Evolutionary conservation across 1,140 invertebrate species (phyloP).

Genomic region (Aphelenchoides besseyi): DNA sequence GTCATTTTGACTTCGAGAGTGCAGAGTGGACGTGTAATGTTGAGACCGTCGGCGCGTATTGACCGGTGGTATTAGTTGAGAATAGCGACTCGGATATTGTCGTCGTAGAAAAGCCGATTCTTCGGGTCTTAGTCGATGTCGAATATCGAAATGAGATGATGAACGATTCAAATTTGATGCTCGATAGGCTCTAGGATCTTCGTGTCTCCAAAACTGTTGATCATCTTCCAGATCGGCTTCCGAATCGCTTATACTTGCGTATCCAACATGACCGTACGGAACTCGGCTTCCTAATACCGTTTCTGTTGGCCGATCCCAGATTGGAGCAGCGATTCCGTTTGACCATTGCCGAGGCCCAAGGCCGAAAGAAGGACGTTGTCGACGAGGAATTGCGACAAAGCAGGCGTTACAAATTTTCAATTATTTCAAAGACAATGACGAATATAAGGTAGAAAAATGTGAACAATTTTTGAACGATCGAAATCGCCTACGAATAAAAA

Average conservation of each 20-base stretch:
- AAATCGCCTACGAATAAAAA: background rate
- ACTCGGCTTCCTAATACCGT: background rate
- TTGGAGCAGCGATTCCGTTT: background rate
- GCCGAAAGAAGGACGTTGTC: background rate
- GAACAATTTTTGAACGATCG: too few species aligned
- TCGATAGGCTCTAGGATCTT: background rate
- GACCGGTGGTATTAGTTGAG: constrained; percentile 11
- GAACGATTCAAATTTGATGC: background rate
- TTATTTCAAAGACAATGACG: background rate
- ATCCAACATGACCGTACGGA: background rate
- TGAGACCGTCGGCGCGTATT: too few species aligned
- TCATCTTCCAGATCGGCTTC: background rate
- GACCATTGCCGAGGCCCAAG: background rate
- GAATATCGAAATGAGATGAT: background rate
- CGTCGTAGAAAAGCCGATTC: background rate
- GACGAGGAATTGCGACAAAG: too few species aligned
- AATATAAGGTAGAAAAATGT: background rate
- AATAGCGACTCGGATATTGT: background rate
- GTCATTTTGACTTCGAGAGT: background rate
- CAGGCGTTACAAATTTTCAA: too few species aligned
- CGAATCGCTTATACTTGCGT: background rate
- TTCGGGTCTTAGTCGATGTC: background rate
- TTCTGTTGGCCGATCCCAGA: constrained; percentile 6
- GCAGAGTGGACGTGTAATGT: too few species aligned
- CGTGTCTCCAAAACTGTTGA: background rate